These are phyloP conservation scores for Spialia ferax DNA, from an alignment of 2,888 invertebrate genomes.

Conservation along the genomic window DNA sequence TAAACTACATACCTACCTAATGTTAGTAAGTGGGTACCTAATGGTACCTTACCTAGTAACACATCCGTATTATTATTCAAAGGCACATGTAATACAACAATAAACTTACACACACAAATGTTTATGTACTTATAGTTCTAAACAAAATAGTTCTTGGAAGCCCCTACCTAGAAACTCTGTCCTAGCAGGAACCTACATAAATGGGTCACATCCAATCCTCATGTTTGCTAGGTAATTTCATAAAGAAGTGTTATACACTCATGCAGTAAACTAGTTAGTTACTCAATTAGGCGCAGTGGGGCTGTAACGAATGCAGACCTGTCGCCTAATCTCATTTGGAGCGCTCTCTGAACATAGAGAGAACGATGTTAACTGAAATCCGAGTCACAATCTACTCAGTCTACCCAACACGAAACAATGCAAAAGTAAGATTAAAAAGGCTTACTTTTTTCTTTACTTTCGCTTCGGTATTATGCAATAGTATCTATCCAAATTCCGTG, in stretches of 20 bases:
- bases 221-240: slow-evolving; percentile 2
- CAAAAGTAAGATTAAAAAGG: neutral
- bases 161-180: too few relatives aligned
- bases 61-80: too few relatives aligned
- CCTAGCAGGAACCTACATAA: neutral
- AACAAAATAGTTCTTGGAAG: too few relatives aligned
- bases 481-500: neutral
- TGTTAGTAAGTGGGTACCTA: too few relatives aligned
- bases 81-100: too few relatives aligned
- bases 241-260: slow-evolving; percentile 16
- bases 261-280: slow-evolving; percentile 33
- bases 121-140: too few relatives aligned
- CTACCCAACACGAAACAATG: neutral
- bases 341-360: slow-evolving; percentile 1
- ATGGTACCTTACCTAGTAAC: too few relatives aligned
- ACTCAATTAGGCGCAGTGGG: slow-evolving; percentile 71
- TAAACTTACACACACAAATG: too few relatives aligned
- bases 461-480: neutral
- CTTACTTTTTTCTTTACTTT: neutral
- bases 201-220: neutral
- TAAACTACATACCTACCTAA: too few relatives aligned
- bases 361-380: slow-evolving; percentile 11
- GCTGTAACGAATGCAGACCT: slow-evolving; percentile 68
- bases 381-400: neutral
- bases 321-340: slow-evolving; percentile 61